Base-by-base conservation (phyloP, 92 coral and sea anemone genomes). In the Ricordea florida region DNA sequence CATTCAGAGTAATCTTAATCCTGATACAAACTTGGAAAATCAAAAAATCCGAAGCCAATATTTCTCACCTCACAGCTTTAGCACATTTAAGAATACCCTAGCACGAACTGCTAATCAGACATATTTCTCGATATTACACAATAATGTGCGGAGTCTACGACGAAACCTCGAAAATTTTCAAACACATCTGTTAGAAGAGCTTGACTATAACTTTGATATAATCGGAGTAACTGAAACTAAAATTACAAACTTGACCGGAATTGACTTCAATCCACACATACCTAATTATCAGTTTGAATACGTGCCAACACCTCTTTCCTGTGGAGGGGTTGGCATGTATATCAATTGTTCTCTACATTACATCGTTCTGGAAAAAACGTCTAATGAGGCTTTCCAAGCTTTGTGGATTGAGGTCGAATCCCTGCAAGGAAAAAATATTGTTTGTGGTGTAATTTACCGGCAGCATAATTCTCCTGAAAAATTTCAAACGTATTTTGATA, bases 271-370 rank as follows among this genome's bases (percentile, higher is more conserved):
- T 59, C 66, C 66, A 32, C 22, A 67, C n/a, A 74, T 80, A 48
- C 74, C 82, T 28, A 72, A 58, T 14, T 81, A 85, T 37, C 18
- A 10, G n/a, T 85, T 85, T 74, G 83, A 86, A 73, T 67, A 72
- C 10, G 90, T 74, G 25, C 78, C 83, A 40, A 86, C 84, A 38
- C 83, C 87, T 81, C 78, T 80, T 28, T 63, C 87, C 21, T 43
- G 67, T n/a, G n/a, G n/a, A n/a, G n/a, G n/a, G n/a, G n/a, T n/a
- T n/a, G n/a, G n/a, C n/a, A n/a, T n/a, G n/a, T n/a, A n/a, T n/a
- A n/a, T n/a, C n/a, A n/a, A n/a, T n/a, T n/a, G n/a, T n/a, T n/a
- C n/a, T n/a, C n/a, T n/a, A n/a, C n/a, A n/a, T n/a, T n/a, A n/a
- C n/a, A n/a, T n/a, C n/a, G n/a, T n/a, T n/a, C n/a, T n/a, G n/a